phyloP scores from a whole-genome alignment of 2,113 vertebrate species.

The Scytalopus superciliaris region DNA sequence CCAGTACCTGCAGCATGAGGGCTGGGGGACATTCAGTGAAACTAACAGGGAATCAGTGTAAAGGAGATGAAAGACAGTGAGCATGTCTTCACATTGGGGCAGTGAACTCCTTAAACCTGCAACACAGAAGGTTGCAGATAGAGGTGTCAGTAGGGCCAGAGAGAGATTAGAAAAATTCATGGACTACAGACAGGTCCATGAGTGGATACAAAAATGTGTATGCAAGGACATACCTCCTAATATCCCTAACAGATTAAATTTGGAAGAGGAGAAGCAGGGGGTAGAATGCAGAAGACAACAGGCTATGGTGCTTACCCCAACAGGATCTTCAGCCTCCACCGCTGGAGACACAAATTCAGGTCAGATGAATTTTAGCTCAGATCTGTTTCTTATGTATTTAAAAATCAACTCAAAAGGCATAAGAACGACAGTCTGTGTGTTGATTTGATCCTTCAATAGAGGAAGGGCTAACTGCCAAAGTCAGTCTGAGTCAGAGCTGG shows the following conservation, averaged over 20 bases:
- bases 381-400: not conserved
- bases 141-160: not conserved
- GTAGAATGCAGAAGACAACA: not conserved
- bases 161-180: not conserved
- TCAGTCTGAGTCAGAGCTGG: not conserved
- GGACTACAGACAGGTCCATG: not conserved
- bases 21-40: not conserved
- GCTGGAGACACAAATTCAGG: not conserved
- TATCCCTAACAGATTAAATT: not conserved
- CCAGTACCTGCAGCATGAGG: not conserved
- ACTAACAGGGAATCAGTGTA: not conserved
- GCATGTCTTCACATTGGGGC: rapidly evolving
- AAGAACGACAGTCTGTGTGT: not conserved
- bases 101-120: not conserved
- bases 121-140: not conserved
- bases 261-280: not conserved
- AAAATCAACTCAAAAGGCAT: not conserved
- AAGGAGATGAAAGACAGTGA: not conserved
- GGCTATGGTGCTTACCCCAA: not conserved
- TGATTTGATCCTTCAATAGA: not conserved
- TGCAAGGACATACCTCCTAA: not conserved
- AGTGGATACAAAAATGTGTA: not conserved
- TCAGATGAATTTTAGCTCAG: not conserved
- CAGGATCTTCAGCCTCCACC: not conserved
- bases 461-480: not conserved